phyloP scores from a whole-genome alignment of 2,888 invertebrate species.

The Glyphotaelius pellucidus region DNA sequence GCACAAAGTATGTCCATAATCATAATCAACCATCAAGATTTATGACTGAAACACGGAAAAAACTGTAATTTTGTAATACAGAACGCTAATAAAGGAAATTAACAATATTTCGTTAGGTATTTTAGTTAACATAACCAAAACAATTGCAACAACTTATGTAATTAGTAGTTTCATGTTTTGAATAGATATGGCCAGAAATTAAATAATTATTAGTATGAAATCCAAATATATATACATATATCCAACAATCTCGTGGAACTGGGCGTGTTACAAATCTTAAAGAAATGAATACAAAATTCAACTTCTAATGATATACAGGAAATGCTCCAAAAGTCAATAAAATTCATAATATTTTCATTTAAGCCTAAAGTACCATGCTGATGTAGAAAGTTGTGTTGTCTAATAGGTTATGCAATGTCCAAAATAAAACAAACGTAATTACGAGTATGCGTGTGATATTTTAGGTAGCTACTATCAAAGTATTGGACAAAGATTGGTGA shows the following conservation, averaged over 20 bases:
- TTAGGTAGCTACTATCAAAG: no score
- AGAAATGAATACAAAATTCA: background rate
- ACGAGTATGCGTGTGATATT: no score
- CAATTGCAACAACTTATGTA: background rate
- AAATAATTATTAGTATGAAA: background rate
- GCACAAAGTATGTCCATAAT: background rate
- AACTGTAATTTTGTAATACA: background rate
- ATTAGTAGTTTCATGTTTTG: background rate
- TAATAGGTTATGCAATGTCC: no score
- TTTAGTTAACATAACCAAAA: background rate
- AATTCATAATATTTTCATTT: background rate
- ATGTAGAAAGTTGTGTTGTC: background rate
- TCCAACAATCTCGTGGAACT: background rate
- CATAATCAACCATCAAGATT: background rate
- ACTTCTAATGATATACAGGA: background rate
- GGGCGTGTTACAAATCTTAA: background rate
- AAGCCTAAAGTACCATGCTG: background rate
- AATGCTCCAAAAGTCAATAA: background rate
- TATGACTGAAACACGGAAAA: background rate
- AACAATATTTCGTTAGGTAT: background rate
- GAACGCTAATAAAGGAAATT: background rate
- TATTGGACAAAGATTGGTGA: no score
- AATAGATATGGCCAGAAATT: background rate
- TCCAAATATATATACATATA: background rate
- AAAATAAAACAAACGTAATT: no score